Conservation (phyloP, 2,888 invertebrate species). For the Ichneumoninae sp. region DNA sequence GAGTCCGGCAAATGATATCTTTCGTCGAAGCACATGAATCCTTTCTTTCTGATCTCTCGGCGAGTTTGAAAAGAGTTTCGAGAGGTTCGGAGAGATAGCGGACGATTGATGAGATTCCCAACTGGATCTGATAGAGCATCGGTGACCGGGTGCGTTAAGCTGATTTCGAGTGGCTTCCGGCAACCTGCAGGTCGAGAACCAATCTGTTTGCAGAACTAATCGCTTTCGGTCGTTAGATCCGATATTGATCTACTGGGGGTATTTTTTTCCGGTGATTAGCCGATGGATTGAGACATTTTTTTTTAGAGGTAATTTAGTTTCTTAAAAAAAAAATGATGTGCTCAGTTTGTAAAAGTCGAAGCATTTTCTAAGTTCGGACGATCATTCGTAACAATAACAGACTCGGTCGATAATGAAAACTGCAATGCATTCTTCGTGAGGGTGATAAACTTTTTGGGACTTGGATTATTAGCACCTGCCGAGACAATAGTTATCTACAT, state of each 20-base stretch:
- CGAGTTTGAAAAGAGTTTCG: conserved; percentile 6
- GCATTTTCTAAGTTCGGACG: too few species aligned
- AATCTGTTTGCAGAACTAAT: background rate
- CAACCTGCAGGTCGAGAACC: conserved; percentile 2
- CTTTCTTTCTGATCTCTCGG: conserved; percentile 6
- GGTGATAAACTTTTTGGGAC: too few species aligned
- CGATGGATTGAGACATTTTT: background rate
- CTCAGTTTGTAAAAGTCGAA: too few species aligned
- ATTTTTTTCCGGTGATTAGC: background rate
- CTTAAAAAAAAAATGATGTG: too few species aligned
- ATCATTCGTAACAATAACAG: too few species aligned
- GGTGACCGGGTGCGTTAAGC: background rate
- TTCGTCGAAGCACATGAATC: background rate
- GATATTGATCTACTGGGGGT: background rate
- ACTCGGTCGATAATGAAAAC: too few species aligned
- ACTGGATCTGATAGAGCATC: background rate
- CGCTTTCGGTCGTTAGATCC: background rate
- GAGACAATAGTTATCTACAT: background rate
- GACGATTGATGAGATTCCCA: background rate
- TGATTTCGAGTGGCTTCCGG: conserved; percentile 14
- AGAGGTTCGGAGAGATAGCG: background rate
- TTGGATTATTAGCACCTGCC: background rate
- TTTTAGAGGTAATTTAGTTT: too few species aligned
- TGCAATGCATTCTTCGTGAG: too few species aligned
- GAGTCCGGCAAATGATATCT: conserved; percentile 1